A percentile compares a stretch with the other conserved stretches of the same genome.
These are phyloP conservation scores for Odontothrips loti DNA, from an alignment of 2,888 invertebrate genomes.

Conservation along the genomic window DNA sequence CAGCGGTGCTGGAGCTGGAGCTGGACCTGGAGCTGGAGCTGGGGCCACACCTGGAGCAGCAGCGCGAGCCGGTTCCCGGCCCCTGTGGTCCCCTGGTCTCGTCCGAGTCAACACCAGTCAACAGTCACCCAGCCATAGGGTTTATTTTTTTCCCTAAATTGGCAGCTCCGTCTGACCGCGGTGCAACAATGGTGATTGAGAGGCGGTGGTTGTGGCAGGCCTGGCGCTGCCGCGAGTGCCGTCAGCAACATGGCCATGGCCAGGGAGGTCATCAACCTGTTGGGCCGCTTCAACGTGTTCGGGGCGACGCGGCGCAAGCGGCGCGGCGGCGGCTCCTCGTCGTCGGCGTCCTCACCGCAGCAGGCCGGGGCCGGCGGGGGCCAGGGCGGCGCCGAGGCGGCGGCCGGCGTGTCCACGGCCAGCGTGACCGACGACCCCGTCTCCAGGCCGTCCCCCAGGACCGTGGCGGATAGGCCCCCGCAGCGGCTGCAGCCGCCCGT, in stretches of 20 bases:
- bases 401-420: constrained; percentile 15
- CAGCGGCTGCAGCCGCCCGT: constrained; percentile 18
- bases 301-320: constrained; percentile 3
- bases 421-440: neutral
- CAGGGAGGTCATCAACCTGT: neutral
- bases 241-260: constrained; percentile 9
- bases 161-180: too few relatives aligned
- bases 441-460: constrained; percentile 17
- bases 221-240: too few relatives aligned
- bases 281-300: neutral
- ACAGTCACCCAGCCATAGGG: too few relatives aligned
- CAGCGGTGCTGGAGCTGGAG: too few relatives aligned
- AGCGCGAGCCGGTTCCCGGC: too few relatives aligned
- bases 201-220: neutral
- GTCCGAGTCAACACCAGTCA: too few relatives aligned
- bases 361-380: neutral
- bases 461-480: constrained; percentile 8
- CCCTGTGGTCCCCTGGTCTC: too few relatives aligned
- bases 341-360: neutral
- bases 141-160: too few relatives aligned
- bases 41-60: too few relatives aligned
- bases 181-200: neutral
- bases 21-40: too few relatives aligned
- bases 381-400: neutral
- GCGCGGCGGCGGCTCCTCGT: neutral